Conservation (phyloP, 2,113 vertebrate species). For the Phycodurus eques region DNA sequence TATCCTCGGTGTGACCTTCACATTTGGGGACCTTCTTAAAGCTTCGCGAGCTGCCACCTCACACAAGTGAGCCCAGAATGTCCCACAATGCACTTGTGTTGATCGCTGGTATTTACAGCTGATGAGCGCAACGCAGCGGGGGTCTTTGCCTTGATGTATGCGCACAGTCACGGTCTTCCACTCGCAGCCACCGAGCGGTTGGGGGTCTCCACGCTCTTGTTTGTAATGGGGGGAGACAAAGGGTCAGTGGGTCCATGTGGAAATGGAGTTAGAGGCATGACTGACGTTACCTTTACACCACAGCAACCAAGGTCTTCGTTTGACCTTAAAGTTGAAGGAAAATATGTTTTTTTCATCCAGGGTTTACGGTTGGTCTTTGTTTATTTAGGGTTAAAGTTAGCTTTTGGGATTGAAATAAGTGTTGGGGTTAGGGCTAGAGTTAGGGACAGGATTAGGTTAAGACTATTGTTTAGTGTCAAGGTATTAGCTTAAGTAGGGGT, state of each 20-base stretch:
- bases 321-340: not conserved
- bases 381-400: too few species aligned
- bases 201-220: conserved; percentile 37
- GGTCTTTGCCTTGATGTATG: conserved; percentile 55
- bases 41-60: conserved; percentile 31
- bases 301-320: not conserved
- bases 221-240: conserved; percentile 38
- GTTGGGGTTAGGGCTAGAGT: too few species aligned
- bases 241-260: conserved; percentile 46
- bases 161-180: conserved; percentile 63
- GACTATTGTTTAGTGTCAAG: too few species aligned
- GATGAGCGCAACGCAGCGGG: conserved; percentile 54
- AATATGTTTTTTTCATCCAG: not conserved
- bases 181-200: conserved; percentile 51
- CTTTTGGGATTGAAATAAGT: too few species aligned
- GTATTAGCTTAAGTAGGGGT: too few species aligned
- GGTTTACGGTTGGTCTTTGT: too few species aligned
- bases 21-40: conserved; percentile 26
- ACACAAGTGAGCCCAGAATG: conserved; percentile 25
- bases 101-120: conserved; percentile 73
- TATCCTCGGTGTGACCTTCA: conserved; percentile 45
- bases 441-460: too few species aligned
- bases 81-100: conserved; percentile 62
- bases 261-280: conserved; percentile 46
- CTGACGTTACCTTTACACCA: conserved; percentile 5